phyloP scores from a whole-genome alignment of 2,797 vertebrate genomes.

The Microcaecilia unicolor region DNA sequence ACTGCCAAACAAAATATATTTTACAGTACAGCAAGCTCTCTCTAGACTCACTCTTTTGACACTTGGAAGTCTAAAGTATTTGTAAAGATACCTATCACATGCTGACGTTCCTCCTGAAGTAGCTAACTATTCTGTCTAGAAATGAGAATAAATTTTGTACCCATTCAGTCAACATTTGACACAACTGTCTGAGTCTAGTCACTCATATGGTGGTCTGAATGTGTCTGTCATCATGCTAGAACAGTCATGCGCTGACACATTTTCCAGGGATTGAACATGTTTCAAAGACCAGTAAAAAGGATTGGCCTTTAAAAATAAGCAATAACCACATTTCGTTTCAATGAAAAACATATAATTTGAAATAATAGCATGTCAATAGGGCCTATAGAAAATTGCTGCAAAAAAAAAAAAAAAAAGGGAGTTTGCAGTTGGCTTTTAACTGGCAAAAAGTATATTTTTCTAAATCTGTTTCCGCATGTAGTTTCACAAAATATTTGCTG shows the following conservation, averaged over 20 bases:
- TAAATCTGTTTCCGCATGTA: slow-evolving; percentile 28
- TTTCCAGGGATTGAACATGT: slow-evolving; percentile 64
- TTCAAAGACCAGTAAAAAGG: slow-evolving; percentile 63
- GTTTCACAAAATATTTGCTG: slow-evolving; percentile 11
- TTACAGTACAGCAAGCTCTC: slow-evolving; percentile 27
- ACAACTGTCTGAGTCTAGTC: slow-evolving; percentile 51
- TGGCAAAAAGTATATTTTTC: slow-evolving; percentile 62
- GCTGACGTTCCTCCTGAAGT: slow-evolving; percentile 22
- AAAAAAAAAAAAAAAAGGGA: slow-evolving; percentile 64
- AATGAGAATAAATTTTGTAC: slow-evolving; percentile 40
- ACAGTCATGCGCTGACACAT: slow-evolving; percentile 66
- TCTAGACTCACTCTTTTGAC: slow-evolving; percentile 6
- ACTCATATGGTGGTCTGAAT: slow-evolving; percentile 32
- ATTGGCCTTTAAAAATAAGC: slow-evolving; percentile 64
- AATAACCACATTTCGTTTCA: slow-evolving; percentile 65
- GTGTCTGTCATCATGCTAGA: slow-evolving; percentile 67
- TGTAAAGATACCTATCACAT: slow-evolving; percentile 48
- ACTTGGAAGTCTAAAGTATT: slow-evolving; percentile 14
- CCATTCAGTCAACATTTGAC: slow-evolving; percentile 56
- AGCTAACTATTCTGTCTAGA: slow-evolving; percentile 30
- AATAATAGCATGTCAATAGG: slow-evolving; percentile 82
- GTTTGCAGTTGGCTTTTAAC: slow-evolving; percentile 65
- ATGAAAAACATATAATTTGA: slow-evolving; percentile 76
- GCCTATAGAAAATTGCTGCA: slow-evolving; percentile 63
- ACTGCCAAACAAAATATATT: slow-evolving; percentile 54